A percentile compares a stretch with the other conserved stretches of the same genome.
These are phyloP conservation scores for Callimorpha dominula DNA, from an alignment of 2,888 invertebrate species.

Conservation along the genomic window DNA sequence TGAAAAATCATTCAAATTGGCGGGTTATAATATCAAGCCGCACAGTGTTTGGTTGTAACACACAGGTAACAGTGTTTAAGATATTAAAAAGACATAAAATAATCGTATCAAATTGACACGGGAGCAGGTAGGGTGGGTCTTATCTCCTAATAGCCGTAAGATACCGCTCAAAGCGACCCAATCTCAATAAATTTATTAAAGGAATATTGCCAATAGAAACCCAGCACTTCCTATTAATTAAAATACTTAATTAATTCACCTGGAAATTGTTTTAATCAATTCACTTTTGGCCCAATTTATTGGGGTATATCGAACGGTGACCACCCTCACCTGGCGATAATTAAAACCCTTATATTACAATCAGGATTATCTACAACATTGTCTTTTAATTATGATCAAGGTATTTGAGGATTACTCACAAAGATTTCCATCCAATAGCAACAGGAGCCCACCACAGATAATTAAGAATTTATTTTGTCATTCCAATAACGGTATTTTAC, in stretches of 20 bases:
- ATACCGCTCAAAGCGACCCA: constrained; percentile 76
- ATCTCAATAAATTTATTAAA: constrained; percentile 87
- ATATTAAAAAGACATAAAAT: constrained; percentile 42
- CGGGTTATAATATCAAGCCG: background rate
- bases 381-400: constrained; percentile 47
- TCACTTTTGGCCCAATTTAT: constrained; percentile 82
- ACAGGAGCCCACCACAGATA: constrained; percentile 1
- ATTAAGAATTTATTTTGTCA: constrained; percentile 12
- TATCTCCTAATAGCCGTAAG: constrained; percentile 76
- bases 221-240: constrained; percentile 86
- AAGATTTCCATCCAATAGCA: constrained; percentile 10
- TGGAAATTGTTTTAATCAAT: constrained; percentile 86
- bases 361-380: constrained; percentile 46
- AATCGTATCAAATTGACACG: constrained; percentile 59
- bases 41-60: background rate
- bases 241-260: constrained; percentile 87
- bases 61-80: constrained; percentile 9
- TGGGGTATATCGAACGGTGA: constrained; percentile 76
- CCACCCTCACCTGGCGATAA: constrained; percentile 50
- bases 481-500: background rate
- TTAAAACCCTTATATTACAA: constrained; percentile 53
- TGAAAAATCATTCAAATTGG: background rate
- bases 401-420: constrained; percentile 18
- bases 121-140: constrained; percentile 60
- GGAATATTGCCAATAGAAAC: constrained; percentile 86